Percentiles rank a stretch among this genome's conserved stretches.
Evolutionary conservation across 2,113 vertebrate species (phyloP).

Genomic region (Zosterops japonicus): DNA sequence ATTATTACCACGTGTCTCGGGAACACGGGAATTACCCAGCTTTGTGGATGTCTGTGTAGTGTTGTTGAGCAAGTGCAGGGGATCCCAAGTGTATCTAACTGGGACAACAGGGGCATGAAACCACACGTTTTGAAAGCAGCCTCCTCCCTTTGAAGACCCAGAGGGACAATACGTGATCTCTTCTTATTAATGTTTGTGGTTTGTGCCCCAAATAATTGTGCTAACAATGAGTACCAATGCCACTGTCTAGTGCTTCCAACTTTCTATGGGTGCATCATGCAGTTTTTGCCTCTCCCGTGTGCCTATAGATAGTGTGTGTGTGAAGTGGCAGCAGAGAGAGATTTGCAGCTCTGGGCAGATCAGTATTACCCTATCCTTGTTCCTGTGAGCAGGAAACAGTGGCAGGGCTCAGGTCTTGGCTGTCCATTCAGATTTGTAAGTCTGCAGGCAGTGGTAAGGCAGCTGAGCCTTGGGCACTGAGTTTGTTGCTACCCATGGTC

Average conservation of each 20-base stretch:
- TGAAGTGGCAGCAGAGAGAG: neutral
- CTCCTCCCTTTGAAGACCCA: neutral
- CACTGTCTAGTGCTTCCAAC: neutral
- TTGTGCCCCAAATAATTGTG: neutral
- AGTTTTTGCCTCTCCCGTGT: neutral
- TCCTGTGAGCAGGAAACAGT: neutral
- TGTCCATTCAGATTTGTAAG: neutral
- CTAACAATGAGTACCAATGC: neutral
- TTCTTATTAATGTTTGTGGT: neutral
- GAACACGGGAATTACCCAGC: slow-evolving; percentile 58
- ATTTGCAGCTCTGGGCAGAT: neutral
- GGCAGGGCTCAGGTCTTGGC: neutral
- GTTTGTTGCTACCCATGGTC: neutral
- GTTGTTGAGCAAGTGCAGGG: neutral
- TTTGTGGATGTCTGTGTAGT: neutral
- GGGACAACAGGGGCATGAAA: slow-evolving; percentile 4
- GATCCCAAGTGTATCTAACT: slow-evolving; percentile 35
- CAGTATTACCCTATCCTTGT: neutral
- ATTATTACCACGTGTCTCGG: neutral
- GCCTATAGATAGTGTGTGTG: neutral
- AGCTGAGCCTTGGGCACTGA: neutral
- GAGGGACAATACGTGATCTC: neutral
- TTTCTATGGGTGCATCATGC: neutral
- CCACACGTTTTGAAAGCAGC: neutral
- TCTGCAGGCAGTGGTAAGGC: neutral